phyloP scores from a whole-genome alignment of 2,113 vertebrate species.

The Odontophorus gujanensis region DNA sequence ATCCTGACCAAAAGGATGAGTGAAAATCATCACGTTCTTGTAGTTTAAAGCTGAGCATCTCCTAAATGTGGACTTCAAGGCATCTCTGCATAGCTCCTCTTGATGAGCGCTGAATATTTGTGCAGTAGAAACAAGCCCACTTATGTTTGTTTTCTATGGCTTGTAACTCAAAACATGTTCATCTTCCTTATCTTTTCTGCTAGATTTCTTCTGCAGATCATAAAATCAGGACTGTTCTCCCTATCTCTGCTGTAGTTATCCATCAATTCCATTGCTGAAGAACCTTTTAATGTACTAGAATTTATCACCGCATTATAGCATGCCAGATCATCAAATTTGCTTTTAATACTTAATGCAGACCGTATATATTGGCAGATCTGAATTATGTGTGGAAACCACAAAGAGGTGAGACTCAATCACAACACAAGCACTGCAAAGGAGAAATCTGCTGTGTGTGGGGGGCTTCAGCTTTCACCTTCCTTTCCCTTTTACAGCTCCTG shows the following conservation, averaged over 20 bases:
- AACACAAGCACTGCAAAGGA: not conserved
- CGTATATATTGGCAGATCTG: not conserved
- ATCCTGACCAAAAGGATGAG: not conserved
- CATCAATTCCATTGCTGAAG: not conserved
- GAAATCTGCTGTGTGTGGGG: fast-evolving
- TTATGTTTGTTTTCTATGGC: not conserved
- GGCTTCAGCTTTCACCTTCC: not conserved
- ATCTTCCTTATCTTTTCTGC: not conserved
- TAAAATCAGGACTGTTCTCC: not conserved
- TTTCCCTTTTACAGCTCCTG: conserved; percentile 83
- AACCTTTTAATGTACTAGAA: not conserved
- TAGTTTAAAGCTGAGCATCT: not conserved
- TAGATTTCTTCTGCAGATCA: not conserved
- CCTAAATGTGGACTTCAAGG: not conserved
- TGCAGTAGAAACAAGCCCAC: not conserved
- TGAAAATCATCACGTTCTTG: not conserved
- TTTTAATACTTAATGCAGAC: not conserved
- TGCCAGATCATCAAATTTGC: not conserved
- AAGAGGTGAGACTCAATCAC: fast-evolving
- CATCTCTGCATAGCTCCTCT: not conserved
- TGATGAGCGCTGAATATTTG: not conserved
- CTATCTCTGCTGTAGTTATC: not conserved
- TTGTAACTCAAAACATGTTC: not conserved
- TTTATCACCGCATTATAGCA: not conserved
- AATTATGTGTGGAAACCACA: not conserved